These are phyloP conservation scores for Hyles lineata DNA, from an alignment of 2,888 invertebrate genomes.

Conservation along the genomic window DNA sequence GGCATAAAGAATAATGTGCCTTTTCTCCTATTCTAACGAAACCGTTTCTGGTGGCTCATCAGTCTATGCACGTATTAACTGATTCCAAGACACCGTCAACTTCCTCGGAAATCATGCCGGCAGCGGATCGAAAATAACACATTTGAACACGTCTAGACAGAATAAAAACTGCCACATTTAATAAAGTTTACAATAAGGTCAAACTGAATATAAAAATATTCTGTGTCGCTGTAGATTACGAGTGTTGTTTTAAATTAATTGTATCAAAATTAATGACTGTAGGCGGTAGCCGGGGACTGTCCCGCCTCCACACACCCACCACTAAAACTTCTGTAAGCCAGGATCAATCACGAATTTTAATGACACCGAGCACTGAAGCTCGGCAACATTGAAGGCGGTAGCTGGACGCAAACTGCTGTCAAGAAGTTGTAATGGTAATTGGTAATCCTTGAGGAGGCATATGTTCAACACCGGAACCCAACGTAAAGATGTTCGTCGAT, in stretches of 20 bases:
- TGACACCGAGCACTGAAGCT: no score
- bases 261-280: background rate
- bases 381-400: no score
- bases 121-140: background rate
- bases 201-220: background rate
- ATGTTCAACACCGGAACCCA: no score
- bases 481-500: no score
- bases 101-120: constrained; percentile 11
- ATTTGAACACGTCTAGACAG: constrained; percentile 14
- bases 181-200: background rate
- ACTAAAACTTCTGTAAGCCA: no score
- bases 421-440: no score
- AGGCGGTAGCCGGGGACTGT: no score
- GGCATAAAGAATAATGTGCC: constrained; percentile 14
- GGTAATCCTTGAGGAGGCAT: no score
- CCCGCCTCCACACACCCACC: no score
- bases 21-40: constrained; percentile 12
- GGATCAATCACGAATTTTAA: no score
- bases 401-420: no score
- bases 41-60: background rate
- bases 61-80: constrained; percentile 22
- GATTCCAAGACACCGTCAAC: constrained; percentile 13
- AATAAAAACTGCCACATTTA: background rate
- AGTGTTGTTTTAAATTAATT: background rate
- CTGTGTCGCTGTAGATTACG: background rate